Evolutionary conservation across 2,888 invertebrate species (phyloP).

Genomic region (Thumatha senex): DNA sequence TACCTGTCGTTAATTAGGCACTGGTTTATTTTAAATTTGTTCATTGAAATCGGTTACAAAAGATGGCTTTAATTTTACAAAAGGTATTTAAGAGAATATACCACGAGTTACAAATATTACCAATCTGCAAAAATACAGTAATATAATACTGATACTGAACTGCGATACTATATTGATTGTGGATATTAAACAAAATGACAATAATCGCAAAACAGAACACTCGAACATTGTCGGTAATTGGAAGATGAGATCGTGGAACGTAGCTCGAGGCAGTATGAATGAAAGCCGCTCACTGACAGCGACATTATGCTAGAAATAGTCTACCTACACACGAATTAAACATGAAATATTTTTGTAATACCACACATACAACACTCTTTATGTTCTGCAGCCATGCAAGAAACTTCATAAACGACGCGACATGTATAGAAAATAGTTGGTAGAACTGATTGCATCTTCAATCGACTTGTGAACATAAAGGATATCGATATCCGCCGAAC

Average conservation of each 20-base stretch:
- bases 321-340: conserved; percentile 49
- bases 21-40: neutral
- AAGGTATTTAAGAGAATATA: neutral
- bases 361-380: conserved; percentile 45
- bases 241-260: conserved; percentile 81
- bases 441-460: conserved; percentile 32
- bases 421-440: conserved; percentile 39
- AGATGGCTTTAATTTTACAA: neutral
- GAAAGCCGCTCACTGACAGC: conserved; percentile 77
- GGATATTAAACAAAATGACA: conserved; percentile 64
- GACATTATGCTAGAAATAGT: conserved; percentile 59
- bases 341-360: conserved; percentile 26
- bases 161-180: no score
- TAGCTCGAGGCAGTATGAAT: conserved; percentile 81
- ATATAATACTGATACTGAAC: no score
- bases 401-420: conserved; percentile 16
- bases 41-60: neutral
- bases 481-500: conserved; percentile 82
- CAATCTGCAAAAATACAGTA: no score
- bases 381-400: neutral
- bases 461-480: conserved; percentile 67
- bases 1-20: neutral
- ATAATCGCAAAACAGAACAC: conserved; percentile 67
- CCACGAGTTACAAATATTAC: neutral
- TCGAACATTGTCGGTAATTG: conserved; percentile 74